Evolutionary conservation across 2,888 invertebrate species (phyloP).

Genomic region (Idaea biselata): DNA sequence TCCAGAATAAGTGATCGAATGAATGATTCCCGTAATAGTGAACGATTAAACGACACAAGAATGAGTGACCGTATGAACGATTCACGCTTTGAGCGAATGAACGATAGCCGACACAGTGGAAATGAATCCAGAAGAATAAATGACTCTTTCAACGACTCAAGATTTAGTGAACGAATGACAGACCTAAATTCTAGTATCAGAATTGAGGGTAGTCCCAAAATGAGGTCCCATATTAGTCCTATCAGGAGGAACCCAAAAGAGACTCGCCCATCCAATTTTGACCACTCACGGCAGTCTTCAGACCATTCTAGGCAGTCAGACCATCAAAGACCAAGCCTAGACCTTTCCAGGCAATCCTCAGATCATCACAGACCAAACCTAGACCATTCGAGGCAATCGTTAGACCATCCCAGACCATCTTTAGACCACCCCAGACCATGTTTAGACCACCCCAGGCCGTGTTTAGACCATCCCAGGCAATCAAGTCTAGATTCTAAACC

Average conservation of each 20-base stretch:
- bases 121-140: constrained; percentile 29
- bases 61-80: constrained; percentile 35
- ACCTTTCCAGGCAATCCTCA: not conserved
- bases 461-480: constrained; percentile 51
- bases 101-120: not conserved
- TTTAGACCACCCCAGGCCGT: constrained; percentile 39
- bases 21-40: constrained; percentile 32
- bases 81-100: constrained; percentile 24
- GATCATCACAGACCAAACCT: not conserved
- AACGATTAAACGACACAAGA: constrained; percentile 33
- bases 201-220: constrained; percentile 65
- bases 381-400: constrained; percentile 8
- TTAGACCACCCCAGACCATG: constrained; percentile 27
- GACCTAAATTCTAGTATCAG: constrained; percentile 65
- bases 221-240: constrained; percentile 58
- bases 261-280: constrained; percentile 6
- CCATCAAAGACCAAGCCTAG: too few species aligned
- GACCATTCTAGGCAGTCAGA: constrained; percentile 6
- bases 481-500: constrained; percentile 51
- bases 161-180: constrained; percentile 44
- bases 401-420: constrained; percentile 38
- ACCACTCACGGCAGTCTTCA: constrained; percentile 17
- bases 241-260: constrained; percentile 34
- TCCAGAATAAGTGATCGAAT: constrained; percentile 40
- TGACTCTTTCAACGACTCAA: constrained; percentile 24